These are phyloP conservation scores for Gasterosteus nipponicus DNA, from an alignment of 2,113 vertebrate species.

Conservation along the genomic window DNA sequence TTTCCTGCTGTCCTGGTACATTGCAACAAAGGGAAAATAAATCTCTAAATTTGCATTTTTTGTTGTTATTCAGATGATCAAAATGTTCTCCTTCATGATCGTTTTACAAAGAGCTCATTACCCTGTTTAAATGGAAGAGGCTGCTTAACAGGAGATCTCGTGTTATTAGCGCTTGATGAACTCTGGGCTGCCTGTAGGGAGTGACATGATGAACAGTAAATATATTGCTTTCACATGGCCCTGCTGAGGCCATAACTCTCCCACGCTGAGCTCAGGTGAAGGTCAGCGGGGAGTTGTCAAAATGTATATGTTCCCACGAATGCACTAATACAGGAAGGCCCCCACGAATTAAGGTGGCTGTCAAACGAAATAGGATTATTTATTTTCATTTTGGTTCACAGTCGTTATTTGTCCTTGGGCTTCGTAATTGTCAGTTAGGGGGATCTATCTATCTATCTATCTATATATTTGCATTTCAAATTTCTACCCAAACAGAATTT, in stretches of 20 bases:
- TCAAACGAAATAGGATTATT: slow-evolving; percentile 51
- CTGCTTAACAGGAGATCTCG: background rate
- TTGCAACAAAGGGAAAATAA: too few species aligned
- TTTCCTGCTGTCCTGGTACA: background rate
- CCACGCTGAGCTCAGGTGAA: slow-evolving; percentile 61
- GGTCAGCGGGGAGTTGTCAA: slow-evolving; percentile 67
- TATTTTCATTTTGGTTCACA: slow-evolving; percentile 56
- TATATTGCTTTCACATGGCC: slow-evolving; percentile 55
- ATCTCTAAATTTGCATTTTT: too few species aligned
- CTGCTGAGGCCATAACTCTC: slow-evolving; percentile 54
- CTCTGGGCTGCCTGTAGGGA: slow-evolving; percentile 13
- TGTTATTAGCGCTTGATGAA: slow-evolving; percentile 27
- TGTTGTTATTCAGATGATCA: background rate
- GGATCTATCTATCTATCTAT: background rate
- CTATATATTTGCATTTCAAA: background rate
- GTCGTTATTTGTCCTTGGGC: slow-evolving; percentile 50
- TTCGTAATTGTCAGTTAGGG: slow-evolving; percentile 37
- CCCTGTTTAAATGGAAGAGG: background rate
- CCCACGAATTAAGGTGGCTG: slow-evolving; percentile 51
- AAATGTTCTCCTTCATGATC: background rate
- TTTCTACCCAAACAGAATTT: slow-evolving; percentile 26
- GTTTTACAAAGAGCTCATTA: background rate
- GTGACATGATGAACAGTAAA: slow-evolving; percentile 59
- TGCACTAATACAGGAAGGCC: slow-evolving; percentile 34
- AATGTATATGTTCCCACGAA: slow-evolving; percentile 52